Conservation (phyloP, 2,113 vertebrate species). For the Oophaga pumilio region DNA sequence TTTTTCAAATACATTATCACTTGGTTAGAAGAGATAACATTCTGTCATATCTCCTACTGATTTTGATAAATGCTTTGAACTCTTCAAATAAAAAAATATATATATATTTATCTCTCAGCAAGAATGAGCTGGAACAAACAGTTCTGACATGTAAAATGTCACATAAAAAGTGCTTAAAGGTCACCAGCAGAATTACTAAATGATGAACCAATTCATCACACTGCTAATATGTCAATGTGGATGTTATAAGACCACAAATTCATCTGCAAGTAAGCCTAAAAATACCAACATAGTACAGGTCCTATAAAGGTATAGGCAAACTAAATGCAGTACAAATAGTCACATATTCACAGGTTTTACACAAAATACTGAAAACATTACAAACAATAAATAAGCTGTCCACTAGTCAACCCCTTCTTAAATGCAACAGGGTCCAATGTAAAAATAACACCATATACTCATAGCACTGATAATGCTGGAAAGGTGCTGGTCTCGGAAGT, state of each 20-base stretch:
- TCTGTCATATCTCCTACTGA: slow-evolving; percentile 20
- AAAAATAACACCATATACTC: background rate
- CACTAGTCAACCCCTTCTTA: background rate
- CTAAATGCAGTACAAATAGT: background rate
- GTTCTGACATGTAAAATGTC: slow-evolving; percentile 48
- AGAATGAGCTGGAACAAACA: slow-evolving; percentile 35
- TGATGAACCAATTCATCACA: slow-evolving; percentile 40
- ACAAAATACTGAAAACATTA: background rate
- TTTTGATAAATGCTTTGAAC: slow-evolving; percentile 12
- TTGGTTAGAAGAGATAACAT: background rate
- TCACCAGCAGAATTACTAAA: slow-evolving; percentile 6
- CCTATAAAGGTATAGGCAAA: background rate
- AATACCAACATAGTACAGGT: background rate
- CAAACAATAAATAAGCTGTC: no score
- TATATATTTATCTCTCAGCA: slow-evolving; percentile 43
- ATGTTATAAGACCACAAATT: background rate
- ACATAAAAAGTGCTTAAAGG: slow-evolving; percentile 46
- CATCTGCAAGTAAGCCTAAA: background rate
- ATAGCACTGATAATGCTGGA: no score
- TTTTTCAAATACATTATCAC: background rate
- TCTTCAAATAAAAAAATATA: background rate
- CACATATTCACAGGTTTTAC: background rate
- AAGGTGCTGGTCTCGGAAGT: no score
- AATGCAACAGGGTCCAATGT: background rate
- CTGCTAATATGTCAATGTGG: background rate